Base-by-base conservation (phyloP, 2,113 vertebrate genomes). In the Cyprinus carpio region DNA sequence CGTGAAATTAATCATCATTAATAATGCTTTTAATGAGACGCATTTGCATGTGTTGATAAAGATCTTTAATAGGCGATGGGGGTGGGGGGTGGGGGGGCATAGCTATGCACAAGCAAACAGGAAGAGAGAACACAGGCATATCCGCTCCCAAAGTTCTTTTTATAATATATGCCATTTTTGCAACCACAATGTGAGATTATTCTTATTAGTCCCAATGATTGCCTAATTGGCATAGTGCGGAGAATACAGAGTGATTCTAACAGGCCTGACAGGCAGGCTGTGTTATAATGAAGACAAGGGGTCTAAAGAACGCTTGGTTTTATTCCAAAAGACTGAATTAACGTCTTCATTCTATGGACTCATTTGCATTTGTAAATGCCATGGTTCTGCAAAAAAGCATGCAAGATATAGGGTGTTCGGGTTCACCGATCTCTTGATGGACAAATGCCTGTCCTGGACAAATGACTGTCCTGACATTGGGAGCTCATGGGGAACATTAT, bases 21-120 rank as follows among this genome's bases (percentile, higher is more conserved):
- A 75, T 77, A 65, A 65, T 49, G 60, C 23, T 67, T 34, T 77
- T 23, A 56, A 77, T 67, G 83, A 84, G 60, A 65, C 6, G 20
- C 60, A 51, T 54, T 62, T 78, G 60, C 6, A 62, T 85, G 90
- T 92, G 93, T 92, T 91, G 92, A 92, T 93, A 93, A 87, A 82
- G 88, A 90, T 91, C 92, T 92, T 46, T 67, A 87, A 82, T 88
- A 87, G 85, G 80, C 82, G 65, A 79, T 85, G 60, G 11, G 15
- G 81, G 11, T 5, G 37, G 37, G 13, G 84, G 54, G 75, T 81
- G 81, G 69, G 6, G 31, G 43, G 77, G 43, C 27, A 62, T 13
- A 74, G 29, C 60, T 25, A 56, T 20, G 29, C 67, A 58, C 20
- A 75, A 84, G 58, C 60, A 77, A 84, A 84, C 83, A 84, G 83